Percentiles rank a stretch among this genome's conserved stretches.
Conservation (phyloP, 2,888 invertebrate genomes). For the Agrochola litura region DNA sequence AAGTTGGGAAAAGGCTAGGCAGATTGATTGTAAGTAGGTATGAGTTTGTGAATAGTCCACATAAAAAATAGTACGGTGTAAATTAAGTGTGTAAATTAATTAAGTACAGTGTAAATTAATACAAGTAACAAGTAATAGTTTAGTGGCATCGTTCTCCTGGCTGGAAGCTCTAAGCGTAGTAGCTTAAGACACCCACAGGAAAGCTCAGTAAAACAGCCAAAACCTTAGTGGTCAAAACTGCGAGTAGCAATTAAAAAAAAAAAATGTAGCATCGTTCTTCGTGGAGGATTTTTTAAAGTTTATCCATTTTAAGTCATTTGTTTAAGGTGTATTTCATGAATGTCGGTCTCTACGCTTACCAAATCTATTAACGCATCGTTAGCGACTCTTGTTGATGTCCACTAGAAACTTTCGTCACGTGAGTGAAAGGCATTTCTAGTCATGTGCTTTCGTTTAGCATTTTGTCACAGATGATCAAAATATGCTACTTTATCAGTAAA, state of each 20-base stretch:
- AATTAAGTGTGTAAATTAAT: no score
- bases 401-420: slow-evolving; percentile 23
- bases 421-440: slow-evolving; percentile 33
- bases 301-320: no score
- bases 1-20: neutral
- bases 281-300: neutral
- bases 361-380: slow-evolving; percentile 20
- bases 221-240: no score
- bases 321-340: no score
- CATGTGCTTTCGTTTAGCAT: slow-evolving; percentile 38
- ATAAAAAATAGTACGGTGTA: neutral
- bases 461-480: neutral
- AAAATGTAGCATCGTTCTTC: neutral
- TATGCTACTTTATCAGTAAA: neutral
- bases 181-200: no score
- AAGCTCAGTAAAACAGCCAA: no score
- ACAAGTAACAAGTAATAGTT: neutral
- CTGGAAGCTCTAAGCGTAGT: no score
- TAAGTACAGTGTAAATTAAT: no score
- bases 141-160: no score
- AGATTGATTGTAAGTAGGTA: neutral
- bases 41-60: neutral
- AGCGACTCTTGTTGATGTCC: neutral
- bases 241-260: no score
- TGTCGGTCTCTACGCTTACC: neutral